Conservation (phyloP, 2,113 vertebrate species). For the Proteles cristata region DNA sequence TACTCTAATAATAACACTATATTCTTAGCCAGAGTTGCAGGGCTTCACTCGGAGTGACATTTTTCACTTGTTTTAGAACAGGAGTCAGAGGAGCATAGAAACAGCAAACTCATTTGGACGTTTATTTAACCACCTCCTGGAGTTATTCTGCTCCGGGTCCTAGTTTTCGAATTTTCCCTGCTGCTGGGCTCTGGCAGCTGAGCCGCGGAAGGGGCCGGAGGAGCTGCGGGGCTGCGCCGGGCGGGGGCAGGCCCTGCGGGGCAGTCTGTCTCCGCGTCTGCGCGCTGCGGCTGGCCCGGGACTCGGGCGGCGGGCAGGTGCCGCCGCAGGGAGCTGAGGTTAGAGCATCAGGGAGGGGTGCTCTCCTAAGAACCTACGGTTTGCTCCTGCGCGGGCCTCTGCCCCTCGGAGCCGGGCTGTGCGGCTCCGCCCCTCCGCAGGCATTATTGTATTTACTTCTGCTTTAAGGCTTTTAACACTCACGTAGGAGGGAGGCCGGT, state of each 20-base stretch:
- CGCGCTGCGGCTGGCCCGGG: neutral
- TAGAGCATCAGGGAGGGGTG: neutral
- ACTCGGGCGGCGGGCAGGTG: neutral
- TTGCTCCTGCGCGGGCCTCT: neutral
- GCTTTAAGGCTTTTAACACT: too few species aligned
- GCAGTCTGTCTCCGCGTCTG: neutral
- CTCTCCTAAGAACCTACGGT: neutral
- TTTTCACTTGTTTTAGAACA: constrained; percentile 26
- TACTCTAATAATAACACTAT: constrained; percentile 73
- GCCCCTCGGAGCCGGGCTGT: neutral
- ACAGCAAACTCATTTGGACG: neutral
- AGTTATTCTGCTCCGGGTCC: neutral
- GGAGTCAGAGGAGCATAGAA: neutral
- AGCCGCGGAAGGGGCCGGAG: neutral
- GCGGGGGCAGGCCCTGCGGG: neutral
- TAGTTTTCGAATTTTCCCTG: neutral
- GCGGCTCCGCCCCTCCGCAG: neutral
- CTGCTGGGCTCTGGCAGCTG: neutral
- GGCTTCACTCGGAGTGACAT: neutral
- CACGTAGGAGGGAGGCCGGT: neutral
- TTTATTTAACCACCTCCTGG: constrained; percentile 35
- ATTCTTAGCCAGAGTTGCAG: constrained; percentile 30
- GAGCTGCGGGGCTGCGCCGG: neutral
- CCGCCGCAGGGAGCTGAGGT: neutral
- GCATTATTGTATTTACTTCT: too few species aligned